Evolutionary conservation across 2,888 invertebrate genomes (phyloP).

Genomic region (Sthenelais limicola): DNA sequence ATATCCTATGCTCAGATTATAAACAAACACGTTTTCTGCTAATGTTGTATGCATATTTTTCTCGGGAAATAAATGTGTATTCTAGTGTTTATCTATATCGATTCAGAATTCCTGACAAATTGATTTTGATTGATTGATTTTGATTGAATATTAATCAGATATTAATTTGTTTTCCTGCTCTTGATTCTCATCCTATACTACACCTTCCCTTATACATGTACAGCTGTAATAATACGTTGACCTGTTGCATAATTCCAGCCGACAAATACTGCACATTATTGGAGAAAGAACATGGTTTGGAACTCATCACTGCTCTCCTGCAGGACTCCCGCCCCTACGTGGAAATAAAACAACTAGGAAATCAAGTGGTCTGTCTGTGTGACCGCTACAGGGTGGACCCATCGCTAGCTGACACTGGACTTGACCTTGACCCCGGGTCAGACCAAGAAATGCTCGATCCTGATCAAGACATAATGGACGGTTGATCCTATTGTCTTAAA

Average conservation of each 20-base stretch:
- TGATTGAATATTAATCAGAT: no score
- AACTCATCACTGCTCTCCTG: constrained; percentile 77
- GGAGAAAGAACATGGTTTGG: constrained; percentile 87
- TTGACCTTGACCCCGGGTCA: constrained; percentile 1
- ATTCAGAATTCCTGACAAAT: no score
- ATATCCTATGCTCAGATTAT: no score
- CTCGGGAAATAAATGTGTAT: background rate
- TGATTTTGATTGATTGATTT: background rate
- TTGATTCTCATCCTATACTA: no score
- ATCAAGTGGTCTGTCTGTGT: constrained; percentile 44
- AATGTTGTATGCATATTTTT: background rate
- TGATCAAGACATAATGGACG: no score
- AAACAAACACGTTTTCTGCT: background rate
- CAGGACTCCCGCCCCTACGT: constrained; percentile 55
- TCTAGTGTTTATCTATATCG: no score
- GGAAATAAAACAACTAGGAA: constrained; percentile 56
- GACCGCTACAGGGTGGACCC: constrained; percentile 3
- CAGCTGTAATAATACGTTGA: no score
- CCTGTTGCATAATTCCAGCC: no score
- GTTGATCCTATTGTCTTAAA: no score
- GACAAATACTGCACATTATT: constrained; percentile 93
- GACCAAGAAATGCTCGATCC: no score
- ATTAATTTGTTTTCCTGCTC: no score
- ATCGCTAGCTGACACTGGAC: background rate
- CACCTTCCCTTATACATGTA: no score